Evolutionary conservation across 2,113 vertebrate genomes (phyloP).

Genomic region (Motacilla tschutschensis): DNA sequence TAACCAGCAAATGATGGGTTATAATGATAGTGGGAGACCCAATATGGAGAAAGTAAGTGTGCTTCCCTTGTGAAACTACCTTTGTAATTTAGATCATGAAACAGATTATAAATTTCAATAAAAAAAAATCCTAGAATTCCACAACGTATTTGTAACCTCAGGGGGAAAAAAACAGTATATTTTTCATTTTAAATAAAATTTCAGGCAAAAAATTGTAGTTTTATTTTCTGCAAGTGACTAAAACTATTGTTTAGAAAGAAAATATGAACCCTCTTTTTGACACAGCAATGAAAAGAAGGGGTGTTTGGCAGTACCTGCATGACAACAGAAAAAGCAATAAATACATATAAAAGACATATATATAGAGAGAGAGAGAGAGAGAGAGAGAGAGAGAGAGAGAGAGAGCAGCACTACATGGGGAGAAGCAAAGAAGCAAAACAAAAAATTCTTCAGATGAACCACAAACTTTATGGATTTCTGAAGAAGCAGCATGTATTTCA

Average conservation of each 20-base stretch:
- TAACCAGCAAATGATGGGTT: background rate
- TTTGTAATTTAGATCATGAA: background rate
- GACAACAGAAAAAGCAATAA: background rate
- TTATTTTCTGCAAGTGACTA: background rate
- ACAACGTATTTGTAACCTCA: background rate
- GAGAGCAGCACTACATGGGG: background rate
- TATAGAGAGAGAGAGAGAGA: no score
- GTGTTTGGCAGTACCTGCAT: background rate
- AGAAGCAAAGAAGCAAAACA: background rate
- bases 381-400: no score
- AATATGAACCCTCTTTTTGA: background rate
- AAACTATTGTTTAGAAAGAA: background rate
- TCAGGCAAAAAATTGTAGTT: background rate
- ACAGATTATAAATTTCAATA: background rate
- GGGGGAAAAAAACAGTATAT: background rate
- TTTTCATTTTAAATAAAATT: background rate
- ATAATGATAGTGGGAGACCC: background rate
- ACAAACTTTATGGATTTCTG: background rate
- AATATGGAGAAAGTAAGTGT: background rate
- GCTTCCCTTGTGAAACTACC: background rate
- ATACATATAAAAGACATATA: background rate
- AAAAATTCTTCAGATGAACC: background rate
- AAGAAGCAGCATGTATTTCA: background rate
- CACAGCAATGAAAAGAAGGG: background rate
- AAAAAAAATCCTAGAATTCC: background rate